Percentiles rank a stretch among this genome's conserved stretches.
Conservation (phyloP, 2,888 invertebrate species). For the Physocephala rufipes region DNA sequence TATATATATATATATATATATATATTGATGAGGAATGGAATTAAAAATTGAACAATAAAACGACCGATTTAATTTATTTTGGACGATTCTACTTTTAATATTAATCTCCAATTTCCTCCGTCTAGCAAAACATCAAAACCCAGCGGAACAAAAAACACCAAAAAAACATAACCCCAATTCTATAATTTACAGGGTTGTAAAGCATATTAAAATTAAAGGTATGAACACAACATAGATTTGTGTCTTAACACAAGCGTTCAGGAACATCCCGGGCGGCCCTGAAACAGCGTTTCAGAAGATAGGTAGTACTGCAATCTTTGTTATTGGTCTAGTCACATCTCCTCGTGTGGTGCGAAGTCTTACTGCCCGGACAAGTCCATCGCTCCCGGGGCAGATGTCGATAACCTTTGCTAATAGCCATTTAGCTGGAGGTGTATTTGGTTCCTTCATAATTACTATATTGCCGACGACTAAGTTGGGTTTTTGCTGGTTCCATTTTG, state of each 20-base stretch:
- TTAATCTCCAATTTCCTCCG: neutral
- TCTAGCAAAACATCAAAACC: neutral
- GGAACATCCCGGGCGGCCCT: neutral
- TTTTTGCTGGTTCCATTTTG: constrained; percentile 3
- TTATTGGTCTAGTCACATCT: neutral
- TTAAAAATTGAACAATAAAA: too few species aligned
- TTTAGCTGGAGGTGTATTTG: neutral
- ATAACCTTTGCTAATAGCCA: constrained; percentile 52
- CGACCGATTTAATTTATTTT: neutral
- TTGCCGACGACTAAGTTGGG: neutral
- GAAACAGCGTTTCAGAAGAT: neutral
- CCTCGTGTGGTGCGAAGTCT: neutral
- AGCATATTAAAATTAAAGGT: neutral
- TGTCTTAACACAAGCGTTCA: neutral
- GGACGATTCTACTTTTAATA: neutral
- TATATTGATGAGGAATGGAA: neutral
- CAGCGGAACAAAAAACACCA: neutral
- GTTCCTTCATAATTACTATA: neutral
- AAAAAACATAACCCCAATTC: neutral
- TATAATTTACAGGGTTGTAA: neutral
- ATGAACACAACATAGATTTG: neutral
- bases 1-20: too few species aligned
- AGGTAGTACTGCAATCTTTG: neutral
- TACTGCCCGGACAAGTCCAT: constrained; percentile 22
- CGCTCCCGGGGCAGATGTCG: constrained; percentile 59